phyloP scores from a whole-genome alignment of 2,797 vertebrate species.

The Enteromius fasciolatus region DNA sequence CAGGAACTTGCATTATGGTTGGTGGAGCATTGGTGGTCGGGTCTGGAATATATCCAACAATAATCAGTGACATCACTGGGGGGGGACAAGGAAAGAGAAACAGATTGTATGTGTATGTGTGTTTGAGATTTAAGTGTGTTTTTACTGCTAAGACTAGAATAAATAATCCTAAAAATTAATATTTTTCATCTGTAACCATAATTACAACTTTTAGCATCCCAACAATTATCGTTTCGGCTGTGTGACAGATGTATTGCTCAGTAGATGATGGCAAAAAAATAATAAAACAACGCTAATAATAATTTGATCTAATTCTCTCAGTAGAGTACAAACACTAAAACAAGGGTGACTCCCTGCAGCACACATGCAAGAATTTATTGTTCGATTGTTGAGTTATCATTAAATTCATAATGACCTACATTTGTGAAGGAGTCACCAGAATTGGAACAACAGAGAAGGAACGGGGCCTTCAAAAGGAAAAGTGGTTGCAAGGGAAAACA shows the following conservation, averaged over 20 bases:
- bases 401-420: constrained; percentile 40
- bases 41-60: constrained; percentile 33
- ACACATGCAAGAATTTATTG: constrained; percentile 33
- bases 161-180: constrained; percentile 2
- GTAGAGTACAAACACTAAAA: constrained; percentile 27
- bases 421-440: constrained; percentile 43
- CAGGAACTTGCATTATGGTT: constrained; percentile 32
- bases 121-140: constrained; percentile 20
- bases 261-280: constrained; percentile 9
- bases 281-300: neutral
- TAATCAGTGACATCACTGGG: constrained; percentile 44
- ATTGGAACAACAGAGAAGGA: constrained; percentile 9
- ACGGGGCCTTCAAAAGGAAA: constrained; percentile 30
- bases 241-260: neutral
- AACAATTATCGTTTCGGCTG: neutral
- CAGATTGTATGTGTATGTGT: constrained; percentile 11
- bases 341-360: constrained; percentile 29
- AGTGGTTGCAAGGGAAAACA: constrained; percentile 34
- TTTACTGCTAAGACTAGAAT: constrained; percentile 11
- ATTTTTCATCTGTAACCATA: neutral
- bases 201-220: neutral
- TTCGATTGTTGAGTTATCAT: constrained; percentile 39
- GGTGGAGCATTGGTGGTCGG: constrained; percentile 38
- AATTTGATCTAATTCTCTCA: constrained; percentile 44
- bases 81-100: constrained; percentile 19